phyloP scores from a whole-genome alignment of 2,888 invertebrate genomes.

The Uloborus plumipes region DNA sequence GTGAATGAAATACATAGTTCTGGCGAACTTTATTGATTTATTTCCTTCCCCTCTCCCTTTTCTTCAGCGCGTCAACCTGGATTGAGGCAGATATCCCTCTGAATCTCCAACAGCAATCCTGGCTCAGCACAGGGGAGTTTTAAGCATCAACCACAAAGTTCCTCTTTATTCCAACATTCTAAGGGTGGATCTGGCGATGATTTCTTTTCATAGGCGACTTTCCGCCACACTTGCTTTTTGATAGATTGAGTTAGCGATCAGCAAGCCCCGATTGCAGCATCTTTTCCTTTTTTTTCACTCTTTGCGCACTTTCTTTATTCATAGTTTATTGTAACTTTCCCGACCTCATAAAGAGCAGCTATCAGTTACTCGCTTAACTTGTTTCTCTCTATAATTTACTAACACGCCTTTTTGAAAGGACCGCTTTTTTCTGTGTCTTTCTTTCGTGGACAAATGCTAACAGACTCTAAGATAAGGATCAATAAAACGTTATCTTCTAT shows the following conservation, averaged over 20 bases:
- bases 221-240: constrained; percentile 55
- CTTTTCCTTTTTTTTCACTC: constrained; percentile 39
- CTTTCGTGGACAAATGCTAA: constrained; percentile 13
- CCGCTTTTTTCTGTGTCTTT: neutral
- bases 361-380: constrained; percentile 32
- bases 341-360: constrained; percentile 21
- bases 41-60: constrained; percentile 20
- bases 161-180: constrained; percentile 24
- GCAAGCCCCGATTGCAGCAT: constrained; percentile 35
- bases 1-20: constrained; percentile 22
- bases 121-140: constrained; percentile 26
- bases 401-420: constrained; percentile 17
- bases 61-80: constrained; percentile 42
- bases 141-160: constrained; percentile 52
- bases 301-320: constrained; percentile 26
- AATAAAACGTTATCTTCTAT: constrained; percentile 21
- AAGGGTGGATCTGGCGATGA: constrained; percentile 45
- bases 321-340: constrained; percentile 40
- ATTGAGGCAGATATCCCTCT: constrained; percentile 56
- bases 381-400: constrained; percentile 50
- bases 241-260: constrained; percentile 59
- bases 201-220: constrained; percentile 56
- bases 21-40: constrained; percentile 34
- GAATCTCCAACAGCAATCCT: constrained; percentile 53
- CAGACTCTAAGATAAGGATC: constrained; percentile 48